Conservation (phyloP, 53 echinoderm and acorn worm species). For the Echinarachnius parma region DNA sequence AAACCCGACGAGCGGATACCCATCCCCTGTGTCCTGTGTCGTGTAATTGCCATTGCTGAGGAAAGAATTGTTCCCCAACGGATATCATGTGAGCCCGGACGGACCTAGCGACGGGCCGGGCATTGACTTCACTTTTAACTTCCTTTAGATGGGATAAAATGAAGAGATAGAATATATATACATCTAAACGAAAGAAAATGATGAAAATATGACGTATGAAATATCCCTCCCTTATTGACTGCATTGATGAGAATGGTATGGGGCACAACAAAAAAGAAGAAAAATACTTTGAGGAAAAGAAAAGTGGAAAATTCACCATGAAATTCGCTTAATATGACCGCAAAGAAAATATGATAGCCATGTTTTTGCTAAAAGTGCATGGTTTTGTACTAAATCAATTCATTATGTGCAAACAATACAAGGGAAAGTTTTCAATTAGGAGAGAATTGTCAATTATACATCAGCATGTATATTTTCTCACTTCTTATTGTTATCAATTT, state of each 20-base stretch:
- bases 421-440: background rate
- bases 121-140: too few relatives aligned
- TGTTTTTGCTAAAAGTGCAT: slow-evolving; percentile 22
- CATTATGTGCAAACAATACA: slow-evolving; percentile 32
- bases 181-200: background rate
- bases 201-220: background rate
- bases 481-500: too few relatives aligned
- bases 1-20: slow-evolving; percentile 34
- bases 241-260: slow-evolving; percentile 14
- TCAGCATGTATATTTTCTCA: too few relatives aligned
- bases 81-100: slow-evolving; percentile 24
- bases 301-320: slow-evolving; percentile 7
- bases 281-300: slow-evolving; percentile 6
- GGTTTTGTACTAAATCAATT: too few relatives aligned
- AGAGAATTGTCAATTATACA: too few relatives aligned
- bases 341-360: slow-evolving; percentile 17
- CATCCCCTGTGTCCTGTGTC: slow-evolving; percentile 47
- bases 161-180: background rate
- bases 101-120: slow-evolving; percentile 43
- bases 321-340: slow-evolving; percentile 26
- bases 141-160: background rate
- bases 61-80: slow-evolving; percentile 40
- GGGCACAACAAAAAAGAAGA: slow-evolving; percentile 30
- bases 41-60: slow-evolving; percentile 46
- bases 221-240: slow-evolving; percentile 31